These are phyloP conservation scores for Drosophila murphyi DNA, from an alignment of 1,140 invertebrate genomes.

Conservation along the genomic window DNA sequence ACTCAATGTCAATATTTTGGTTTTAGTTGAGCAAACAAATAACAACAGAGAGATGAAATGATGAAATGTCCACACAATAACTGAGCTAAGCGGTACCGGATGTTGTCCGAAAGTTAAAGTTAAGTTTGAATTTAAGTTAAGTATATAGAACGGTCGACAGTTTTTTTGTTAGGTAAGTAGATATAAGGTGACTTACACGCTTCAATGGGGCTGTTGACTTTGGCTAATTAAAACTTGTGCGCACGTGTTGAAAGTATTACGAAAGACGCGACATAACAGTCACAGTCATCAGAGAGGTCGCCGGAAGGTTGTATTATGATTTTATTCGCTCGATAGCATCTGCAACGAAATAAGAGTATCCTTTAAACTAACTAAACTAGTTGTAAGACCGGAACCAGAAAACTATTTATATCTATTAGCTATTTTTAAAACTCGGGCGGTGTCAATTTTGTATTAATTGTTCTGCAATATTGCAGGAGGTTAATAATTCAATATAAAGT, in stretches of 20 bases:
- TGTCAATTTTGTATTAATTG: no score
- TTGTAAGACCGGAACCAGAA: no score
- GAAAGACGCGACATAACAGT: conserved; percentile 10
- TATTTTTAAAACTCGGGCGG: no score
- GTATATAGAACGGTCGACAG: conserved; percentile 36
- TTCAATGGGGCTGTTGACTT: conserved; percentile 68
- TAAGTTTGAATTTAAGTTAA: conserved; percentile 35
- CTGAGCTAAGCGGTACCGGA: conserved; percentile 46
- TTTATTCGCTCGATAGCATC: background rate
- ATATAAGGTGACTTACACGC: conserved; percentile 45
- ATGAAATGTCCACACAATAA: conserved; percentile 70
- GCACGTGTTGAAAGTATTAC: conserved; percentile 54
- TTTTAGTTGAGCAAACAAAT: conserved; percentile 72
- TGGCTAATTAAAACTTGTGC: conserved; percentile 73
- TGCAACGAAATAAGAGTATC: background rate
- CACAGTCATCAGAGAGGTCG: conserved; percentile 33
- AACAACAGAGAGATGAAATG: conserved; percentile 57
- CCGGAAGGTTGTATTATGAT: conserved; percentile 44
- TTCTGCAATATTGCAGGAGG: no score
- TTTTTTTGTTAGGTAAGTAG: conserved; percentile 48
- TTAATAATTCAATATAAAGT: no score
- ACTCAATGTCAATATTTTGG: conserved; percentile 71
- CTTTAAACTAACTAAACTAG: no score
- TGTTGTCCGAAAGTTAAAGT: conserved; percentile 51
- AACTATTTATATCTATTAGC: no score